Base-by-base conservation (phyloP, 1,140 invertebrate species). In the Globodera rostochiensis region DNA sequence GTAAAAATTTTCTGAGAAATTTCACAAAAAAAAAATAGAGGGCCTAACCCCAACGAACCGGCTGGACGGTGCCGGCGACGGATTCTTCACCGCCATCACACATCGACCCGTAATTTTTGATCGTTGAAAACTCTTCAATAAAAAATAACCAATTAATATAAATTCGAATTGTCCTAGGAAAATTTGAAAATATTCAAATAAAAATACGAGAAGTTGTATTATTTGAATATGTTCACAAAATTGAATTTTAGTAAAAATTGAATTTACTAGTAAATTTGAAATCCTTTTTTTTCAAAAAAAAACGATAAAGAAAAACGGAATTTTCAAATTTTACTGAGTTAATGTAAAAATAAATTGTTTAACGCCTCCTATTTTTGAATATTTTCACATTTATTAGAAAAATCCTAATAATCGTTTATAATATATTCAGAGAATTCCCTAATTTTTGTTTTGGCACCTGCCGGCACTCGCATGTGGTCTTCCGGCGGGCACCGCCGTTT, bases 391-490 rank as follows among this genome's bases (percentile, higher is more conserved):
- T 36, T 36, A 36, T 2, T 81, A 87, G 21, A 80, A 77, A 50
- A 79, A 81, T 47, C 82, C 80, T 3, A 64, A 60, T 6, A 73
- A 64, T 64, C 60, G n/a, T 66, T 66, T 66, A 15, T 66, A 66
- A 66, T 15, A 66, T 1, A 21, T 3, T 66, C 21, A 66, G 3
- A 15, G 2, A 15, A 13, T 66, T 21, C 21, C 2, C 21, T 3
- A 66, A 21, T 66, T 66, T 21, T n/a, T n/a, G 2, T 15, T 64
- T 74, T 69, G 73, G 87, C 89, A 45, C 88, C 88, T 11, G 80
- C 45, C 88, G 80, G 70, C 88, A 89, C 66, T 89, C 88, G 73
- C 88, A 89, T 71, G 77, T 85, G 71, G 80, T 66, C 11, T 69
- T 80, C 1, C 76, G 75, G 50, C 87, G 80, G n/a, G 79, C 81